Percentiles rank a stretch among this genome's conserved stretches.
These are phyloP conservation scores for Notamacropus eugenii DNA, from an alignment of 2,797 vertebrate genomes.

Conservation along the genomic window DNA sequence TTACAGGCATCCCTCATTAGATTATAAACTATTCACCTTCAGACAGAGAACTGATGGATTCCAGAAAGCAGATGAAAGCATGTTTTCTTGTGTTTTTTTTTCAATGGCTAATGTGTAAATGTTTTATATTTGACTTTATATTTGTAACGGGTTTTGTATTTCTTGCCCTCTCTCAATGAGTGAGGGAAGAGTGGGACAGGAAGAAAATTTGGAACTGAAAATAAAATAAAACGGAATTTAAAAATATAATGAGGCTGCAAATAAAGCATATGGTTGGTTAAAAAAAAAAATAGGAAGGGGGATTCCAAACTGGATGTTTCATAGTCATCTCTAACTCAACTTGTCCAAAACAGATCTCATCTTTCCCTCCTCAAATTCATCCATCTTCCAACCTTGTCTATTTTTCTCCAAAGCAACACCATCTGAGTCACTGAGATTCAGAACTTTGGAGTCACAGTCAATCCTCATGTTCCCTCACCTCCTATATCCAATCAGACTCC, in stretches of 20 bases:
- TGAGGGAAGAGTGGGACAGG: neutral
- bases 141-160: neutral
- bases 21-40: neutral
- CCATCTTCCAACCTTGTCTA: neutral
- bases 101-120: neutral
- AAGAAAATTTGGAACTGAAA: neutral
- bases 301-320: neutral
- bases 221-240: neutral
- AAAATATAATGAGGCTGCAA: neutral
- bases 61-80: neutral
- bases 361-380: neutral
- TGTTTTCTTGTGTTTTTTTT: neutral
- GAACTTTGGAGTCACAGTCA: neutral
- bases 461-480: neutral
- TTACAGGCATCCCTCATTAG: neutral
- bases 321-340: neutral
- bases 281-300: neutral
- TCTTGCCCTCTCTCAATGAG: neutral
- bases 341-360: neutral
- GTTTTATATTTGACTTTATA: neutral
- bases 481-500: neutral
- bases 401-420: neutral
- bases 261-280: neutral
- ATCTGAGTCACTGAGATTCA: neutral
- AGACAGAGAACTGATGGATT: neutral